A percentile compares a stretch with the other conserved stretches of the same genome.
phyloP scores from a whole-genome alignment of 2,888 invertebrate genomes.

The Chromoteleia sp. region DNA sequence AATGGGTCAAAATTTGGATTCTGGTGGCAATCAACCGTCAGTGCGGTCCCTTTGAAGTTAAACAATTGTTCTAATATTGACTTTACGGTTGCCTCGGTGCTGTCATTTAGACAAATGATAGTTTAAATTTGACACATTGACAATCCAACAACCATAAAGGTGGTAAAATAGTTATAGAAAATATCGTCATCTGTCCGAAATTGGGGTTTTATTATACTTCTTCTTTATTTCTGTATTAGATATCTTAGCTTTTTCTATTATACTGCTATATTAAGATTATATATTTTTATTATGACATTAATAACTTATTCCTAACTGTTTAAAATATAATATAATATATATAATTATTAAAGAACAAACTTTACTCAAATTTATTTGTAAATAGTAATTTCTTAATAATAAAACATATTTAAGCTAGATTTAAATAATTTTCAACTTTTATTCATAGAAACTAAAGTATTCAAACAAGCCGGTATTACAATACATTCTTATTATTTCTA shows the following conservation, averaged over 20 bases:
- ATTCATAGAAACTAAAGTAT: too few species aligned
- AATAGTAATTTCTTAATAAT: too few species aligned
- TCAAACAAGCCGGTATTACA: too few species aligned
- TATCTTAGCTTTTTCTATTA: too few species aligned
- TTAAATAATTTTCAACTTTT: not conserved
- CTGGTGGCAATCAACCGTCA: constrained; percentile 37
- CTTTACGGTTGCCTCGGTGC: constrained; percentile 37
- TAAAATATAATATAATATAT: too few species aligned
- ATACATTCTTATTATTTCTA: too few species aligned
- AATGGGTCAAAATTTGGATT: constrained; percentile 40
- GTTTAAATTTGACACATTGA: constrained; percentile 4
- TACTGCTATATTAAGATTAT: too few species aligned
- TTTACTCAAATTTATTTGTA: too few species aligned
- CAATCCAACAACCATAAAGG: constrained; percentile 3
- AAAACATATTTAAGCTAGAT: not conserved
- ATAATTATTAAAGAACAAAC: too few species aligned
- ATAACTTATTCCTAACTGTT: too few species aligned
- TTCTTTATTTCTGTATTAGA: too few species aligned
- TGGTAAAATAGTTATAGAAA: constrained; percentile 18
- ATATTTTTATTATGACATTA: too few species aligned
- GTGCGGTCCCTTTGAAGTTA: constrained; percentile 41
- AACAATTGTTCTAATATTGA: constrained; percentile 51
- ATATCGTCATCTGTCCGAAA: not conserved
- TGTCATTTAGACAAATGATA: constrained; percentile 47
- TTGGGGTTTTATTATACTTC: not conserved